Conservation (phyloP, 64 coral and sea anemone species). For the Orbicella faveolata region DNA sequence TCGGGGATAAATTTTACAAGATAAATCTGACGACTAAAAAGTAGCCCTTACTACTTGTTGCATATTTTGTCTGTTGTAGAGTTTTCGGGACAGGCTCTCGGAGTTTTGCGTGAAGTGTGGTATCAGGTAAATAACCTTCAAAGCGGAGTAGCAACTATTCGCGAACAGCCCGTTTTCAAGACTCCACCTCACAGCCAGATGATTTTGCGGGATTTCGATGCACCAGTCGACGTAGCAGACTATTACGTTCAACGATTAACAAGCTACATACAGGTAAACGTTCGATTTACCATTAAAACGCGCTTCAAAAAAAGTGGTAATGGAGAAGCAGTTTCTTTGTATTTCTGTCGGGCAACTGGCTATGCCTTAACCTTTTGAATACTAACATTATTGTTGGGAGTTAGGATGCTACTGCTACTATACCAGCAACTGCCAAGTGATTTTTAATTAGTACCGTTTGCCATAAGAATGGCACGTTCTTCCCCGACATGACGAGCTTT, state of each 20-base stretch:
- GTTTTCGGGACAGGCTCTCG: not conserved
- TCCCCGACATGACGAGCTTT: too few relatives aligned
- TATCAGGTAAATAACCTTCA: slow-evolving; percentile 11
- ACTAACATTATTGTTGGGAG: too few relatives aligned
- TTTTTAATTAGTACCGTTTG: too few relatives aligned
- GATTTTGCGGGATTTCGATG: slow-evolving; percentile 35
- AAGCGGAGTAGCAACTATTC: slow-evolving; percentile 1
- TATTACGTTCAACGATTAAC: slow-evolving; percentile 39
- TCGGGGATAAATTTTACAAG: too few relatives aligned
- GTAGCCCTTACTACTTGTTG: not conserved
- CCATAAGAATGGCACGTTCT: too few relatives aligned
- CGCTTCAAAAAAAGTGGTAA: not conserved
- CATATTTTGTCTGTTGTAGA: not conserved
- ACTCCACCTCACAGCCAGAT: not conserved
- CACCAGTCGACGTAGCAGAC: not conserved
- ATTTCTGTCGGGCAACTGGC: too few relatives aligned
- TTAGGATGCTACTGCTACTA: too few relatives aligned
- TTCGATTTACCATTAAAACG: not conserved
- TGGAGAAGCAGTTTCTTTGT: too few relatives aligned
- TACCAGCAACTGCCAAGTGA: too few relatives aligned
- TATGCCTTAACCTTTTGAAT: too few relatives aligned
- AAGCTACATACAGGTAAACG: slow-evolving; percentile 39
- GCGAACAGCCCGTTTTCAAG: slow-evolving; percentile 29
- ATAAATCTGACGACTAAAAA: too few relatives aligned
- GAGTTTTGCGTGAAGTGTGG: slow-evolving; percentile 41